phyloP scores from a whole-genome alignment of 2,888 invertebrate genomes.

The Folsomia manolachei region DNA sequence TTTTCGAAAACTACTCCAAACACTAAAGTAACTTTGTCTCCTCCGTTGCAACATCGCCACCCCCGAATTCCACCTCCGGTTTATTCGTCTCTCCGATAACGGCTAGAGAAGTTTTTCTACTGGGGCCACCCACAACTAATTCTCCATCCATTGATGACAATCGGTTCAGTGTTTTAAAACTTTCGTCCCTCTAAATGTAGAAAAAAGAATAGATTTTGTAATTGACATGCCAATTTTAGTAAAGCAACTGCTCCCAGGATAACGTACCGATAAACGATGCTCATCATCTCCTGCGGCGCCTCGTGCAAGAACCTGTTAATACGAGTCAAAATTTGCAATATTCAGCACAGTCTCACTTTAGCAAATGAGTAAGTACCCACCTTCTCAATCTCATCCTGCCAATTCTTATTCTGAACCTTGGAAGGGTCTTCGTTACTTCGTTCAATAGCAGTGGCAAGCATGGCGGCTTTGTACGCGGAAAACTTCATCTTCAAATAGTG shows the following conservation, averaged over 20 bases:
- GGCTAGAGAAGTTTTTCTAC: background rate
- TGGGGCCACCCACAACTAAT: too few species aligned
- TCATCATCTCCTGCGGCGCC: slow-evolving; percentile 22
- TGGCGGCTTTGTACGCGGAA: slow-evolving; percentile 82
- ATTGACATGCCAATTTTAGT: background rate
- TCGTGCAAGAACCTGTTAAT: slow-evolving; percentile 39
- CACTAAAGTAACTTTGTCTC: too few species aligned
- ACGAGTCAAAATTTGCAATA: background rate
- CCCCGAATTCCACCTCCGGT: background rate
- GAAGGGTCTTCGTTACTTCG: slow-evolving; percentile 66
- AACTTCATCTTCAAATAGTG: slow-evolving; percentile 81
- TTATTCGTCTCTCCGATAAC: background rate
- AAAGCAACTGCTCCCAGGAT: background rate
- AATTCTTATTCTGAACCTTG: slow-evolving; percentile 58
- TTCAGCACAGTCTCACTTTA: background rate
- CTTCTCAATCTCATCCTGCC: slow-evolving; percentile 68
- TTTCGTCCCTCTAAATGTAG: background rate
- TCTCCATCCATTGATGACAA: too few species aligned
- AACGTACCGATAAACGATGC: background rate
- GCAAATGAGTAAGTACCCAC: too few species aligned
- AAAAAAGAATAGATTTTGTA: background rate
- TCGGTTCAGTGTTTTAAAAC: too few species aligned
- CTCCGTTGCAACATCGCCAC: too few species aligned
- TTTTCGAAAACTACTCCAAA: too few species aligned
- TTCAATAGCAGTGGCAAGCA: slow-evolving; percentile 79